A percentile compares a stretch with the other conserved stretches of the same genome.
Evolutionary conservation across 2,113 vertebrate genomes (phyloP).

Genomic region (Rallus limicola): DNA sequence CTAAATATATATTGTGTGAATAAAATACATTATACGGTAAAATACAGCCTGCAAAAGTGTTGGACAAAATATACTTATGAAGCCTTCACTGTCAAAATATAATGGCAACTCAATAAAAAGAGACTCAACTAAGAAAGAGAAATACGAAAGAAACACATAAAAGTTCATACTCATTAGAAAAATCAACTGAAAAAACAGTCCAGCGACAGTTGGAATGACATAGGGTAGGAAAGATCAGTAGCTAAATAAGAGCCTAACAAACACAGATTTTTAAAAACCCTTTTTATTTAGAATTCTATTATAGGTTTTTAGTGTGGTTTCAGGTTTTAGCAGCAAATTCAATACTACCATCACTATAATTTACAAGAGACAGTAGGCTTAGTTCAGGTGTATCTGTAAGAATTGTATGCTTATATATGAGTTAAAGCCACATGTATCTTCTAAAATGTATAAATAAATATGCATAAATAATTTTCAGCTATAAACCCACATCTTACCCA

Average conservation of each 20-base stretch:
- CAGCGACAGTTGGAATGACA: neutral
- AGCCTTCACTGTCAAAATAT: neutral
- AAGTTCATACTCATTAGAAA: neutral
- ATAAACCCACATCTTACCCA: neutral
- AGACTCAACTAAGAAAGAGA: neutral
- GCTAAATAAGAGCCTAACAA: neutral
- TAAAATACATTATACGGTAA: neutral
- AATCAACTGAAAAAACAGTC: neutral
- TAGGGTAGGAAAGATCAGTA: neutral
- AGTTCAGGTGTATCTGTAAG: neutral
- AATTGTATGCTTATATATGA: fast-evolving
- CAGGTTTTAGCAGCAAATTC: neutral
- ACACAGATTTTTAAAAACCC: neutral
- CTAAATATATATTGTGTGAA: neutral
- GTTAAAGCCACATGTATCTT: neutral
- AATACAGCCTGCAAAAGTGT: neutral
- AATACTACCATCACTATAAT: neutral
- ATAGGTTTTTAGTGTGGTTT: neutral
- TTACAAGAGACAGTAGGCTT: neutral
- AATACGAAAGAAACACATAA: neutral
- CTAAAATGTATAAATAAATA: neutral
- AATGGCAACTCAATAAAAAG: neutral
- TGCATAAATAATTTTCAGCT: neutral
- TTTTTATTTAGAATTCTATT: neutral
- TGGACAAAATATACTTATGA: neutral